Evolutionary conservation across 1,140 invertebrate species (phyloP), one percentile per base, ranked within the genome.

Genomic region (Choristoneura fumiferana): DNA sequence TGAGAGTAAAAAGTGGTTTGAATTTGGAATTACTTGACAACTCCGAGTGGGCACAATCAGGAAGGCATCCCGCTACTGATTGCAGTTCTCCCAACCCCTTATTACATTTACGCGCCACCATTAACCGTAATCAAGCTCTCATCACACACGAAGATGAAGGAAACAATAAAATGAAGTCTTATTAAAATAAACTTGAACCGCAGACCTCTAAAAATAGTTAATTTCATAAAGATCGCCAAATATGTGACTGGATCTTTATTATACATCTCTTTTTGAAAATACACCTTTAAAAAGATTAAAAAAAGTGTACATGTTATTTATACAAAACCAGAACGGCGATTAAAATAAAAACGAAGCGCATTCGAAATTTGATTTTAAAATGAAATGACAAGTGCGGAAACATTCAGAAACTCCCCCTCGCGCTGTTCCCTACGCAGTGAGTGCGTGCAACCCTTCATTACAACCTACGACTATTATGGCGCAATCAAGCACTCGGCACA

Each of bases 391-490:
- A 79, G 73, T 78, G 73, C 76, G 80, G 76, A 83, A 82, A 68
- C 73, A 68, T 74, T 78, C 66, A 58, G 54, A 69, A 75, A 71
- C 62, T 71, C 71, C 81, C 79, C 77, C 71, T n/a, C n/a, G n/a
- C 63, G 61, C 61, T 55, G 69, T 78, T 77, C 78, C 78, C 76
- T 64, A 78, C 75, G 74, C 76, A 76, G 64, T 39, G 69, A 74
- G 72, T 81, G 80, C 78, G 76, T 87, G 73, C 78, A 81, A 84
- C 82, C 81, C 82, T 81, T 84, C 76, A 85, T 78, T 81, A 78
- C 61, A 65, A 76, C 67, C 64, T 74, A 71, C 70, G 74, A 68
- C 75, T 73, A 84, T 86, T 87, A 87, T 76, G 72, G 81, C 67
- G 80, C 78, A 85, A 86, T 88, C 81, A 85, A 81, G 66, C 71